phyloP scores from a whole-genome alignment of 2,888 invertebrate species.

The Polymixis lichenea region DNA sequence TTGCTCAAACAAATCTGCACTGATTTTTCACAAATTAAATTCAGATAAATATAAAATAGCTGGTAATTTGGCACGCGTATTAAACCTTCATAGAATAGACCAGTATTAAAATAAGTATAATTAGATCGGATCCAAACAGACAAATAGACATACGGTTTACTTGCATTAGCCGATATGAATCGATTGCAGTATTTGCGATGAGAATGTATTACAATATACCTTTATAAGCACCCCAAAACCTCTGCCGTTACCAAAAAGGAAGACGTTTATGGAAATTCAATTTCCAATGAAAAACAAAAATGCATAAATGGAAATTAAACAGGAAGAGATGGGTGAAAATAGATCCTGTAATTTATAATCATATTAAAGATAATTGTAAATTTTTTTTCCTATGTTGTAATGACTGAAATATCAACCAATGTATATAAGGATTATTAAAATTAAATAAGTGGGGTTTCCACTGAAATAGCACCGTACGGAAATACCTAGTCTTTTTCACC shows the following conservation, averaged over 20 bases:
- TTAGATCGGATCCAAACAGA: slow-evolving; percentile 48
- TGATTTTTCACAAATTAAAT: slow-evolving; percentile 35
- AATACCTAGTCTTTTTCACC: slow-evolving; percentile 17
- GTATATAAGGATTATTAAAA: slow-evolving; percentile 10
- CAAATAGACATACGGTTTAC: slow-evolving; percentile 34
- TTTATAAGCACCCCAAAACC: not conserved
- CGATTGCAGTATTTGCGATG: not conserved
- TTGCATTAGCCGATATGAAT: slow-evolving; percentile 3
- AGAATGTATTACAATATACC: not conserved
- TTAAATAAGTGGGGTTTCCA: slow-evolving; percentile 35
- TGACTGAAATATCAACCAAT: slow-evolving; percentile 38
- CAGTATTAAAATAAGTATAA: slow-evolving; percentile 52
- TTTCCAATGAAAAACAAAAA: not conserved
- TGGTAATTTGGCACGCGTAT: slow-evolving; percentile 41
- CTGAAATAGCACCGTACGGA: slow-evolving; percentile 36
- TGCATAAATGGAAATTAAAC: not conserved
- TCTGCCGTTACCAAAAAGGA: not conserved
- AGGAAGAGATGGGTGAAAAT: not conserved
- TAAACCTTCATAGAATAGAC: slow-evolving; percentile 54
- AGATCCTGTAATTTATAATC: not conserved
- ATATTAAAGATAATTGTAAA: not conserved
- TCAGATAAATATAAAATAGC: slow-evolving; percentile 28
- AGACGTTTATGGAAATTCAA: not conserved
- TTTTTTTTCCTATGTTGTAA: not conserved
- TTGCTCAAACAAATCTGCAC: slow-evolving; percentile 63